Evolutionary conservation across 2,888 invertebrate species (phyloP).

Genomic region (Drosophila infuscata): DNA sequence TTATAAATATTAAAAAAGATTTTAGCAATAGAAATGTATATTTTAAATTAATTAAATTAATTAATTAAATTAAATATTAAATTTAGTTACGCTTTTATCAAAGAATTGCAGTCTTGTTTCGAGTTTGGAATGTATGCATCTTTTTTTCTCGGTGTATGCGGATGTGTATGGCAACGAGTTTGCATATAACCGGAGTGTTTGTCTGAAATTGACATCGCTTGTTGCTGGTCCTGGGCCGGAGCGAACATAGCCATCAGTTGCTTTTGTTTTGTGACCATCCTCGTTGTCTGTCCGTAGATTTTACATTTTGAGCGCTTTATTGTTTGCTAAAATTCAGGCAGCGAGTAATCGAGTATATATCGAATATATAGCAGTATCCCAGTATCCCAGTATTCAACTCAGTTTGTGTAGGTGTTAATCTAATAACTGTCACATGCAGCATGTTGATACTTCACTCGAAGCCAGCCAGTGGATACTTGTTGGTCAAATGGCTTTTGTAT

Average conservation of each 20-base stretch:
- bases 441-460: slow-evolving; percentile 48
- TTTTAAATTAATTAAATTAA: too few relatives aligned
- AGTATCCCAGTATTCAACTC: slow-evolving; percentile 7
- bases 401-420: slow-evolving; percentile 71
- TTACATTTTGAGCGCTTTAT: slow-evolving; percentile 79
- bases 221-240: slow-evolving; percentile 39
- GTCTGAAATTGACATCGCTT: slow-evolving; percentile 79
- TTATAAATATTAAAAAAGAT: neutral
- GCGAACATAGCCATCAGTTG: slow-evolving; percentile 23
- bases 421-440: slow-evolving; percentile 80
- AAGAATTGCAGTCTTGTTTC: neutral
- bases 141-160: slow-evolving; percentile 11
- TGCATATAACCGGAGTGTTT: slow-evolving; percentile 66
- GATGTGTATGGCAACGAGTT: slow-evolving; percentile 29
- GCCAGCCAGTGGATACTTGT: slow-evolving; percentile 27
- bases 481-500: slow-evolving; percentile 40
- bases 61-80: too few relatives aligned
- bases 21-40: neutral
- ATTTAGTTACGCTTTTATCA: neutral
- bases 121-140: neutral
- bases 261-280: slow-evolving; percentile 40
- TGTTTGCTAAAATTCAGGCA: slow-evolving; percentile 73
- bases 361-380: slow-evolving; percentile 23
- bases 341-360: slow-evolving; percentile 64
- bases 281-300: slow-evolving; percentile 71